Base-by-base conservation (phyloP, 64 coral and sea anemone species). In the Hydrozoanthus tunicans region DNA sequence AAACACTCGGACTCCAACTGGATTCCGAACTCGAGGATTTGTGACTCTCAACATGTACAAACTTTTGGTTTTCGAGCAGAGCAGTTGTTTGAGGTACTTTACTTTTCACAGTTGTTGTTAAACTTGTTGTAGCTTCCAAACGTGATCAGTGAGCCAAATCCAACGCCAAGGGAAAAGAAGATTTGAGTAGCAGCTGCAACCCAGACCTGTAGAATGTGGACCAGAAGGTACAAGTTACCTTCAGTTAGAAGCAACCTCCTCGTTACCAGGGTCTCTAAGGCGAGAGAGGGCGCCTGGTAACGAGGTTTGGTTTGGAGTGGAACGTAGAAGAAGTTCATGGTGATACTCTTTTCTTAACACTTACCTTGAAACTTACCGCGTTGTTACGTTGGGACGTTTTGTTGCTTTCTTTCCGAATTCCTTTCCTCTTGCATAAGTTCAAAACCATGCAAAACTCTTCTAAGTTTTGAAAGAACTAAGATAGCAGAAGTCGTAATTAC, bases 71-170 rank as follows among this genome's bases (percentile, higher is more conserved):
- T 43, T 43, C 32, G 32, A 43, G 32, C 32, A 43, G 32, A 43
- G 32, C 32, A 43, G 32, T 43, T 43, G 32, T 43, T 43, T 43
- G 32, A 43, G 32, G 2, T 43, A 43, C 32, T 52, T 32, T 81
- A 82, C 80, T 64, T 82, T 63, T 64, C 59, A 64, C 59, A 64
- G 60, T 82, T 64, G 80, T 82, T 82, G 27, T 82, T 82, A 27
- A 82, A 82, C 60, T 53, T 82, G 60, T 82, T 82, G 60, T 82
- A 82, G 80, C 80, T 82, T 3, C 80, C 80, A 82, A 82, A 82
- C 6, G 80, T 64, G 26, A 82, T 64, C 80, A 82, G 60, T 4
- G 80, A 82, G 9, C 80, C 80, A 82, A 82, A 82, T 51, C 80
- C 80, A 7, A 82, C 60, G 12, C 80, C 80, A 0, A 82, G 60